Conservation (phyloP, 2,797 vertebrate genomes). For the Vultur gryphus region DNA sequence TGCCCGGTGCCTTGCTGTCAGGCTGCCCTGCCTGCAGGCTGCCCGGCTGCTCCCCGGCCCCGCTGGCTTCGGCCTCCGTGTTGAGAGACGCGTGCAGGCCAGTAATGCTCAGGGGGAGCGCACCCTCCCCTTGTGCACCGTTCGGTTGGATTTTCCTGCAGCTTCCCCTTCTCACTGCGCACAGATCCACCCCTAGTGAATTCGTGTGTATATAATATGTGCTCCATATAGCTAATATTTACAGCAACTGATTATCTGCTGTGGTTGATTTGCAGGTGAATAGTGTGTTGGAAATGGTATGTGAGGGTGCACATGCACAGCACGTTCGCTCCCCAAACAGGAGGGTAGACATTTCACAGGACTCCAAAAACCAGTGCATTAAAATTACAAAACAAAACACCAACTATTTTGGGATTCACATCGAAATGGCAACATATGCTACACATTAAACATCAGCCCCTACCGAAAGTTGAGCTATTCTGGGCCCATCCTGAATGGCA, state of each 20-base stretch:
- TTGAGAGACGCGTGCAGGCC: background rate
- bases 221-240: background rate
- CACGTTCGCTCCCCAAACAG: background rate
- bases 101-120: background rate
- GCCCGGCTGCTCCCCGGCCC: background rate
- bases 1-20: background rate
- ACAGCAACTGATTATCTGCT: background rate
- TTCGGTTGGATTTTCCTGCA: background rate
- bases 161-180: background rate
- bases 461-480: slow-evolving; percentile 26
- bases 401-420: slow-evolving; percentile 19
- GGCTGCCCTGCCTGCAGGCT: background rate
- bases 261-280: background rate
- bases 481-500: background rate
- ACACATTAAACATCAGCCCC: slow-evolving; percentile 26
- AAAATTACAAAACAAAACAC: background rate
- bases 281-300: background rate
- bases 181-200: background rate
- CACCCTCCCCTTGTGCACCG: rapidly evolving
- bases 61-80: background rate
- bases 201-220: background rate
- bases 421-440: slow-evolving; percentile 54
- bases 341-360: background rate
- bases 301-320: background rate
- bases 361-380: background rate